phyloP scores from a whole-genome alignment of 2,888 invertebrate species.

The Phytoseiulus persimilis region DNA sequence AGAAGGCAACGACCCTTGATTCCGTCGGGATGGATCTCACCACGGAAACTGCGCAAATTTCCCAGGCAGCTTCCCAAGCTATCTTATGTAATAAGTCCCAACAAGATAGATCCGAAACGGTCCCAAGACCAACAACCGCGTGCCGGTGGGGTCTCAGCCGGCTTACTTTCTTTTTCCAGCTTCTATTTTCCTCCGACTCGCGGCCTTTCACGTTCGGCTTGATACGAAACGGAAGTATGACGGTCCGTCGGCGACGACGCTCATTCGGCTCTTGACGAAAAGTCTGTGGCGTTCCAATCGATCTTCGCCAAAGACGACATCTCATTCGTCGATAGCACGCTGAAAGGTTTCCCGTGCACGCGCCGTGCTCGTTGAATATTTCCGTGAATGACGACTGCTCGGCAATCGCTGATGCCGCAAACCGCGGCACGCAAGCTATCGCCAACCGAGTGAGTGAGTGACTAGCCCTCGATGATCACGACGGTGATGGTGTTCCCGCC shows the following conservation, averaged over 20 bases:
- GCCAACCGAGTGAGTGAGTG: neutral
- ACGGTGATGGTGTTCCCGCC: neutral
- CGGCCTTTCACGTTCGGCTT: too few species aligned
- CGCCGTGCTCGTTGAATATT: too few species aligned
- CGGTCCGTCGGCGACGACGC: too few species aligned
- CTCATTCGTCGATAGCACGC: too few species aligned
- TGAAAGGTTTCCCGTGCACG: too few species aligned
- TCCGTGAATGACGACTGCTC: neutral
- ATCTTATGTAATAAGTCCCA: constrained; percentile 5
- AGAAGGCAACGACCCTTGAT: neutral
- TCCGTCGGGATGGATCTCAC: neutral
- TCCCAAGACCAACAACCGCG: neutral
- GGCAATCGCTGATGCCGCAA: neutral
- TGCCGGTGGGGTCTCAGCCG: neutral
- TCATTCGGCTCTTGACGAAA: too few species aligned
- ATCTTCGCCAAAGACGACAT: too few species aligned
- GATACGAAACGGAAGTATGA: too few species aligned
- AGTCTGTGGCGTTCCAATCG: too few species aligned
- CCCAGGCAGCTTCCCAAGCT: neutral
- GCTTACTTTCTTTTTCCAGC: neutral
- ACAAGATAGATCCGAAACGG: neutral
- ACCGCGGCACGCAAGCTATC: neutral
- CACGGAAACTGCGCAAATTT: neutral
- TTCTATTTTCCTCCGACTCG: neutral
- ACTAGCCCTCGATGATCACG: neutral